phyloP scores from a whole-genome alignment of 2,113 vertebrate species.

The Neofelis nebulosa region DNA sequence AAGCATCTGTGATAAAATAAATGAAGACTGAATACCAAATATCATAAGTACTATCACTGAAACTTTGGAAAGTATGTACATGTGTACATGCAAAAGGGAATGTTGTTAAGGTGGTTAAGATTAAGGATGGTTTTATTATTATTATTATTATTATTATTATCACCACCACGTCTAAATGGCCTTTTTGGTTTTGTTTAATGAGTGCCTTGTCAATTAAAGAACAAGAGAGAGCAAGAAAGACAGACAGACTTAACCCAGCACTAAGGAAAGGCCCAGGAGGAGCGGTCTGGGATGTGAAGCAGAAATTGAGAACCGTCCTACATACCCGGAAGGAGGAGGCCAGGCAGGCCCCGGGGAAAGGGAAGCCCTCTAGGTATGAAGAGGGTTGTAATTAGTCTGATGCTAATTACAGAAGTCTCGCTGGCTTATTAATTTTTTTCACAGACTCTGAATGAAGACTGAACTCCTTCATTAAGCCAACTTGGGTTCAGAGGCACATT shows the following conservation, averaged over 20 bases:
- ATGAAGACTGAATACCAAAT: neutral
- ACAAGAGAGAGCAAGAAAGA: neutral
- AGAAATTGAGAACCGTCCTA: conserved; percentile 60
- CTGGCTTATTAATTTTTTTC: conserved; percentile 74
- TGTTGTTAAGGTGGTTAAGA: neutral
- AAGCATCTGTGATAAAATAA: conserved; percentile 23
- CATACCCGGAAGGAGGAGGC: conserved; percentile 64
- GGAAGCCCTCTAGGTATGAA: conserved; percentile 71
- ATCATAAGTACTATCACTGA: neutral
- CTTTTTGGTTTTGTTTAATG: neutral
- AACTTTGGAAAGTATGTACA: neutral
- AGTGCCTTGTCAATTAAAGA: conserved; percentile 8
- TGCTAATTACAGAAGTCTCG: conserved; percentile 76
- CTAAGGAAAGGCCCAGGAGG: conserved; percentile 27
- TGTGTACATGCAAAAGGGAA: neutral
- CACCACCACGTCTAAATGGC: neutral
- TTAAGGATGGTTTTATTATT: neutral
- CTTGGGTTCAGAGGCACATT: conserved; percentile 56
- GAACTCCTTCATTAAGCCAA: conserved; percentile 71
- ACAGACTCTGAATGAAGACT: conserved; percentile 74
- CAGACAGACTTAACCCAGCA: neutral
- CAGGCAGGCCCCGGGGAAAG: conserved; percentile 37
- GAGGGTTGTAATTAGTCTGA: conserved; percentile 77
- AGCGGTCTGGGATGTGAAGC: neutral
- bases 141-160: neutral